Percentiles rank a stretch among this genome's conserved stretches.
phyloP scores from a whole-genome alignment of 2,888 invertebrate species.

The Pyrochroa serraticornis region DNA sequence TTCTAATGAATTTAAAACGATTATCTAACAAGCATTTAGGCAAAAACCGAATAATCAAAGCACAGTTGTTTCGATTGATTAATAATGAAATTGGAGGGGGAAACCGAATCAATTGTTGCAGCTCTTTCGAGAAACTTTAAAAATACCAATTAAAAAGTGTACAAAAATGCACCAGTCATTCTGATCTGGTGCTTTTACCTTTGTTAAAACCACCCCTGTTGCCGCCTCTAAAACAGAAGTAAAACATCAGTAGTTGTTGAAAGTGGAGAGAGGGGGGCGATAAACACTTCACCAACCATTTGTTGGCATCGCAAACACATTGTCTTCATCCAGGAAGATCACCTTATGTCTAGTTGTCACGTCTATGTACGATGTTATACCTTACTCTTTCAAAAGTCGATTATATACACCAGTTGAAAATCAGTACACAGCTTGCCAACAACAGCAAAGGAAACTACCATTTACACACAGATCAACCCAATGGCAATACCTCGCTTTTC shows the following conservation, averaged over 20 bases:
- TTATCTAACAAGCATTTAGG: slow-evolving; percentile 5
- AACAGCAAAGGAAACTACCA: slow-evolving; percentile 13
- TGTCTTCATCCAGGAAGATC: slow-evolving; percentile 28
- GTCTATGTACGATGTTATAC: slow-evolving; percentile 29
- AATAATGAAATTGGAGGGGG: neutral
- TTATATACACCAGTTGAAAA: no score
- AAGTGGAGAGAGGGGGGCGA: slow-evolving; percentile 61
- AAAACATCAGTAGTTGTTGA: slow-evolving; percentile 72
- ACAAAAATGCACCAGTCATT: slow-evolving; percentile 75
- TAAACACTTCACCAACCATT: slow-evolving; percentile 36
- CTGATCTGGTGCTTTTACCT: slow-evolving; percentile 87
- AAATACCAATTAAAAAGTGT: slow-evolving; percentile 48
- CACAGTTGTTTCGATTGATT: neutral
- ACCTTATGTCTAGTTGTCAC: slow-evolving; percentile 26
- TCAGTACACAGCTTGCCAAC: slow-evolving; percentile 2
- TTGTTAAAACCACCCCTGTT: slow-evolving; percentile 96
- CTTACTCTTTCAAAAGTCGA: slow-evolving; percentile 10
- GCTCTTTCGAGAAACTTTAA: slow-evolving; percentile 41
- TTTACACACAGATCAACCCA: slow-evolving; percentile 3
- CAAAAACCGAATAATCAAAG: slow-evolving; percentile 18
- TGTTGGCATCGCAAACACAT: slow-evolving; percentile 27
- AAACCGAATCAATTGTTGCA: slow-evolving; percentile 15
- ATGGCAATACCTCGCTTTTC: neutral
- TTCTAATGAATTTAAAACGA: slow-evolving; percentile 14
- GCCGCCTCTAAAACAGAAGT: slow-evolving; percentile 91